Evolutionary conservation across 2,888 invertebrate genomes (phyloP).

Genomic region (Aricia artaxerxes): DNA sequence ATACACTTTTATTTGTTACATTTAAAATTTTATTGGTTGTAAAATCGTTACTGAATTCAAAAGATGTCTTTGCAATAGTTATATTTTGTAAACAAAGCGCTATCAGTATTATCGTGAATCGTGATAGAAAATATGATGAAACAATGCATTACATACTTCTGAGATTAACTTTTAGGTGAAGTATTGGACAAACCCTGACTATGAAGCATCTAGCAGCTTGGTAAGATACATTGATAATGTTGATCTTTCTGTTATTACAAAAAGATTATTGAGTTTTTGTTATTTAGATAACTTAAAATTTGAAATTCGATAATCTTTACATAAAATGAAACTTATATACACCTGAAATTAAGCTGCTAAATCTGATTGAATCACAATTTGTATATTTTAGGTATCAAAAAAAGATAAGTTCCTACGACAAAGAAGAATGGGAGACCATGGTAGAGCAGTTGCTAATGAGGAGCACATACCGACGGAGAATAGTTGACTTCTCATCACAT

Average conservation of each 20-base stretch:
- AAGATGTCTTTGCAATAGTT: neutral
- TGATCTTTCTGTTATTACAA: neutral
- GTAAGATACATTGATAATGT: constrained; percentile 51
- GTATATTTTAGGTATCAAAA: constrained; percentile 89
- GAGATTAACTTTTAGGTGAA: constrained; percentile 21
- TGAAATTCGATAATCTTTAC: neutral
- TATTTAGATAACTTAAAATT: neutral
- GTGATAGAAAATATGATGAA: constrained; percentile 1
- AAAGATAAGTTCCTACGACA: constrained; percentile 98
- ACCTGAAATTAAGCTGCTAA: too few relatives aligned
- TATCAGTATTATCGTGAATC: neutral
- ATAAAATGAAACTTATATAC: too few relatives aligned
- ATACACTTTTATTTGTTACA: neutral
- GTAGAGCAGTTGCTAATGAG: constrained; percentile 87
- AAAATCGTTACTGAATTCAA: neutral
- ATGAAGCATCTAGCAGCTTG: constrained; percentile 77
- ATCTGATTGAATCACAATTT: neutral
- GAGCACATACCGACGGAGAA: constrained; percentile 81
- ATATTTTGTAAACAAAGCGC: constrained; percentile 25
- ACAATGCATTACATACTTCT: constrained; percentile 13
- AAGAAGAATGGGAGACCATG: constrained; percentile 98
- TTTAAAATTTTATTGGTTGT: neutral
- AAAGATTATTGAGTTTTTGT: neutral
- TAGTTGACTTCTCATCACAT: constrained; percentile 91
- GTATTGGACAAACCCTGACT: constrained; percentile 40